A percentile compares a stretch with the other conserved stretches of the same genome.
phyloP scores from a whole-genome alignment of 2,888 invertebrate species.

The Andrena trimmerana region DNA sequence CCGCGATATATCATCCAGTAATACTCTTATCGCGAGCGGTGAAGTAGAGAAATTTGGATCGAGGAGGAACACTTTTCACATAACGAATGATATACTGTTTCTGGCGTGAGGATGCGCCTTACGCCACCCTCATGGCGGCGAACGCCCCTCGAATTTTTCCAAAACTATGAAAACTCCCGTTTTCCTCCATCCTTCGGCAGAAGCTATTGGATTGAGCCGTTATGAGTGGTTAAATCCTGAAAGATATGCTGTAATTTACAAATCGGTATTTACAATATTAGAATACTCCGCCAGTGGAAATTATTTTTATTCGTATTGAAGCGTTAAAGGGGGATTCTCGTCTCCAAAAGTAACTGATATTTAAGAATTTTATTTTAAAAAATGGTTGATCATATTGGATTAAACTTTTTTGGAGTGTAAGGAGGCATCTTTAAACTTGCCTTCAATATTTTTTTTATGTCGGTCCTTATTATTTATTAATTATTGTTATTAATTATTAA shows the following conservation, averaged over 20 bases:
- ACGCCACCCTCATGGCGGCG: conserved; percentile 41
- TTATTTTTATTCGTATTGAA: too few species aligned
- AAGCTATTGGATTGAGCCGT: not conserved
- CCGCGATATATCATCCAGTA: conserved; percentile 70
- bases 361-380: too few species aligned
- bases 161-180: conserved; percentile 35
- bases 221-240: not conserved
- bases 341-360: too few species aligned
- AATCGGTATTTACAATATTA: not conserved
- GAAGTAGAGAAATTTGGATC: conserved; percentile 72
- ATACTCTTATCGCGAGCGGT: conserved; percentile 72
- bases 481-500: too few species aligned
- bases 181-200: not conserved
- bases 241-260: not conserved
- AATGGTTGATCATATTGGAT: too few species aligned
- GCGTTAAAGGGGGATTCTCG: too few species aligned
- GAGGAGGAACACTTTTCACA: conserved; percentile 73
- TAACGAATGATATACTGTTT: conserved; percentile 71
- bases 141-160: conserved; percentile 49
- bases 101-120: conserved; percentile 53
- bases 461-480: too few species aligned
- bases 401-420: too few species aligned
- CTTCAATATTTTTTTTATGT: too few species aligned
- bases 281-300: too few species aligned
- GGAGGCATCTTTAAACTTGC: too few species aligned